Conservation (phyloP, 2,797 vertebrate genomes). For the Poeciliopsis paucimaculata region DNA sequence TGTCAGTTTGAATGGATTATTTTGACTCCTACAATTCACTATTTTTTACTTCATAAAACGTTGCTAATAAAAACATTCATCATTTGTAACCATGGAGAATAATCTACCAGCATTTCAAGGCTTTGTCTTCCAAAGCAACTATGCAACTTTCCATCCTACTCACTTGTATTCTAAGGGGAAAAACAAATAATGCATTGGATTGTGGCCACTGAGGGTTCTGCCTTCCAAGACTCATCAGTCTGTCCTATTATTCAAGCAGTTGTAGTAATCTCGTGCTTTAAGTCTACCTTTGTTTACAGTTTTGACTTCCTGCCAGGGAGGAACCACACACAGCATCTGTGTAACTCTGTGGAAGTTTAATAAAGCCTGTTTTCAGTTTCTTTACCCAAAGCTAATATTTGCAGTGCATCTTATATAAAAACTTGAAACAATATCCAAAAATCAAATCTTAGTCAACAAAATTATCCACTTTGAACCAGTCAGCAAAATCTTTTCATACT, state of each 20-base stretch:
- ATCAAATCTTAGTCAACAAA: conserved; percentile 16
- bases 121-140: conserved; percentile 14
- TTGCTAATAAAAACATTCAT: conserved; percentile 8
- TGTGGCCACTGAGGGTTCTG: conserved; percentile 30
- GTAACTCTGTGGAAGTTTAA: conserved; percentile 21
- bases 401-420: conserved; percentile 10
- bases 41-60: neutral
- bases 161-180: conserved; percentile 21
- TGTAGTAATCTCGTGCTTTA: conserved; percentile 58
- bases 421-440: neutral
- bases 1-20: neutral
- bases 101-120: conserved; percentile 17
- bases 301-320: conserved; percentile 40
- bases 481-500: neutral
- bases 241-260: conserved; percentile 54
- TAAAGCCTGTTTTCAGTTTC: conserved; percentile 21
- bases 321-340: conserved; percentile 18
- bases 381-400: conserved; percentile 14
- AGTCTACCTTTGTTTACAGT: conserved; percentile 40
- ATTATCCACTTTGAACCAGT: conserved; percentile 17
- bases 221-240: conserved; percentile 41
- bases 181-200: conserved; percentile 51
- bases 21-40: neutral
- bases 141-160: conserved; percentile 16
- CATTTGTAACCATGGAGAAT: conserved; percentile 19